phyloP scores from a whole-genome alignment of 2,888 invertebrate genomes.

The Spisula solida region DNA sequence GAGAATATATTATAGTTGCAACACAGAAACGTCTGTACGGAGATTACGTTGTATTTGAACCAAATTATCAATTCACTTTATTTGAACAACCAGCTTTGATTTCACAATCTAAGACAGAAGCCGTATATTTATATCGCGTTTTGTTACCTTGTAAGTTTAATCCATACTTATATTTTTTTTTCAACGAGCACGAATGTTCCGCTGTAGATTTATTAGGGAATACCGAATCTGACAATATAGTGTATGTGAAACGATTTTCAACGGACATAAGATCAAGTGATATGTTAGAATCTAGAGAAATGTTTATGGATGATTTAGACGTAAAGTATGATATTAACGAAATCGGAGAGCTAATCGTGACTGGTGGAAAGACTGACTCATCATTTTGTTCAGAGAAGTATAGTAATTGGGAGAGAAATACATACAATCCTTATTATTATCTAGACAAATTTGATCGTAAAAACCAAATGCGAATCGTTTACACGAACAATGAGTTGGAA shows the following conservation, averaged over 20 bases:
- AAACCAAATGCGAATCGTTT: not conserved
- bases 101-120: not conserved
- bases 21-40: not conserved
- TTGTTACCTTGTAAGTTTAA: not conserved
- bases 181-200: not conserved
- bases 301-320: not conserved
- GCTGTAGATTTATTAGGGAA: slow-evolving; percentile 1
- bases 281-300: too few relatives aligned
- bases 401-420: not conserved
- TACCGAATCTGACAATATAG: not conserved
- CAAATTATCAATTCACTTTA: slow-evolving; percentile 15
- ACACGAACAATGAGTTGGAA: slow-evolving; percentile 12
- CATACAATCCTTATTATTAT: slow-evolving; percentile 9
- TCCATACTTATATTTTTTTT: slow-evolving; percentile 19
- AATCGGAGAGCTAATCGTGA: not conserved
- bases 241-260: not conserved
- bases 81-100: not conserved
- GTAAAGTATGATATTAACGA: not conserved
- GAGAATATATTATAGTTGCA: not conserved
- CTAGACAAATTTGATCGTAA: not conserved
- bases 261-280: not conserved
- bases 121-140: not conserved
- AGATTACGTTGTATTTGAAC: slow-evolving; percentile 21
- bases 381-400: not conserved
- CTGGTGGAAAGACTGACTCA: not conserved